Base-by-base conservation (phyloP, 2,888 invertebrate species). In the Eulithis prunata region DNA sequence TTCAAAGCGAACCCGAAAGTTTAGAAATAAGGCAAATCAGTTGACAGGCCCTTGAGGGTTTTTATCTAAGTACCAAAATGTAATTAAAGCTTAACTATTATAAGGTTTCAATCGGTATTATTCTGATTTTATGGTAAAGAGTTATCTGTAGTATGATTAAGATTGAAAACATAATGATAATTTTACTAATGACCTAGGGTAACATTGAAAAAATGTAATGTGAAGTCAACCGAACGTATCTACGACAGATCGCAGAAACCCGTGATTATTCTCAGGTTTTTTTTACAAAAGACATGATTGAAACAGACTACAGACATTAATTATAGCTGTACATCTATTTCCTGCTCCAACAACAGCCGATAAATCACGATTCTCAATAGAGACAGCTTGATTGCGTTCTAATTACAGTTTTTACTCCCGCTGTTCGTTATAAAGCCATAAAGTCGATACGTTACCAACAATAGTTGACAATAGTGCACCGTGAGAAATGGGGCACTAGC, bases 401-500 rank as follows among this genome's bases (percentile, higher is more conserved):
- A 62, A 62, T 62, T 59, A 62, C 46, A 6, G 52, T 58, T 58
- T 58, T 62, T 59, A 46, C 55, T 52, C 45, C n/a, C 66, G 62
- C 45, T 62, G 54, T 53, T 36, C 49, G 51, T 62, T 51, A 62
- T 32, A 58, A 21, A 55, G 46, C 41, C 11, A 62, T 56, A 47
- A 59, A 56, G 21, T 41, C 57, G 43, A 63, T 51, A 62, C 5
- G 12, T 14, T 36, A 38, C 47, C 51, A 46, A 60, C 64, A 64
- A 59, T 63, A 32, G 28, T 57, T 57, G 52, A 60, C 63, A 62
- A 56, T 59, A 46, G 55, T 56, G 46, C 13, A 8, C 51, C 36
- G 55, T 64, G 67, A 36, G 67, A 64, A 67, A 49, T 67, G 43
- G 67, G 56, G 7, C 63, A 63, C 0, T 14, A 14, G n/a, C 21